Evolutionary conservation across 1,140 invertebrate species (phyloP).

Genomic region (Metopolophium dirhodum): DNA sequence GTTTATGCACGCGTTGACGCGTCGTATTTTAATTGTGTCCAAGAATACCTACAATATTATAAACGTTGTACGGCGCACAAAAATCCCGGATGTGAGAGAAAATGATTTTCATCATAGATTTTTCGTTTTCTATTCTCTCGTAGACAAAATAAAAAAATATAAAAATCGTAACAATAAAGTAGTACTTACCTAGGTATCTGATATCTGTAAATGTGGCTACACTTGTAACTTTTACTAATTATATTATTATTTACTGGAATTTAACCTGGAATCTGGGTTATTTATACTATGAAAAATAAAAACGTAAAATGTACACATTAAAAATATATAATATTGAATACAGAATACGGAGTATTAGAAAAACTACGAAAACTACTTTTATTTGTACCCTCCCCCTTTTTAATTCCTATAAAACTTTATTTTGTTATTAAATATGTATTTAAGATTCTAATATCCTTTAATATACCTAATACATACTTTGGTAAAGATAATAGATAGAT

Average conservation of each 20-base stretch:
- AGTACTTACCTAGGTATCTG: background rate
- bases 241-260: background rate
- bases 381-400: too few species aligned
- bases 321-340: background rate
- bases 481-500: too few species aligned
- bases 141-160: background rate
- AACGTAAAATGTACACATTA: background rate
- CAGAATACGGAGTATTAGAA: background rate
- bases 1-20: background rate
- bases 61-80: background rate
- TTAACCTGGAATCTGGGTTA: background rate
- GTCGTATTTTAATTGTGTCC: background rate
- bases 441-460: too few species aligned
- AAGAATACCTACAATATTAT: background rate
- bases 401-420: too few species aligned
- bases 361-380: background rate
- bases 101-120: background rate
- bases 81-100: background rate
- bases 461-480: too few species aligned
- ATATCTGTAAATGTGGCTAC: background rate
- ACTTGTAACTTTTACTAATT: background rate
- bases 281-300: background rate
- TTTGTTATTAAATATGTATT: too few species aligned
- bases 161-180: too few species aligned
- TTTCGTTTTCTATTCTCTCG: background rate